These are phyloP conservation scores for Arothron firmamentum DNA, from an alignment of 2,113 vertebrate species.

Conservation along the genomic window DNA sequence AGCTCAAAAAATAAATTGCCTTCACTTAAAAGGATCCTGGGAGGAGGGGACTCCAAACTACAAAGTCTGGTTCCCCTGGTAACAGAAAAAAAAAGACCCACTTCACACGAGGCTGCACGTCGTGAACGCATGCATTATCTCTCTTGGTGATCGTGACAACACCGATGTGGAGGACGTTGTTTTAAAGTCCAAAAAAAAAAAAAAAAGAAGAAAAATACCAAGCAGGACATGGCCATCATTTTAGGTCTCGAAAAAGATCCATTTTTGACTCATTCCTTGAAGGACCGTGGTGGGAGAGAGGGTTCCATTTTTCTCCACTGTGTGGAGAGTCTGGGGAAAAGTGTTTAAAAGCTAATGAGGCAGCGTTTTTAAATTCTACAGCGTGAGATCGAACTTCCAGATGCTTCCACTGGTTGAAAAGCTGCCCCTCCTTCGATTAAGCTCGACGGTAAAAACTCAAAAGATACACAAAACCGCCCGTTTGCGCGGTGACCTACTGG, in stretches of 20 bases:
- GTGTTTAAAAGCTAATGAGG: constrained; percentile 3
- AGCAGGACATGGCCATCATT: background rate
- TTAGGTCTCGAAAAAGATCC: constrained; percentile 9
- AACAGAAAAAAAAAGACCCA: constrained; percentile 26
- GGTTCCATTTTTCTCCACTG: too few species aligned
- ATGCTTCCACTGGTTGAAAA: too few species aligned
- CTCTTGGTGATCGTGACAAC: constrained; percentile 30
- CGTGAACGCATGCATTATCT: constrained; percentile 21
- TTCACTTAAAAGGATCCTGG: constrained; percentile 4
- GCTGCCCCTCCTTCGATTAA: too few species aligned
- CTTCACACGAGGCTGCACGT: constrained; percentile 26
- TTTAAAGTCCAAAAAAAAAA: background rate
- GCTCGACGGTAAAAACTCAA: too few species aligned
- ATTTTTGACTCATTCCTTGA: background rate
- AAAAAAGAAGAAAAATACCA: background rate
- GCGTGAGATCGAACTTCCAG: too few species aligned
- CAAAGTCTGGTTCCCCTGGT: constrained; percentile 48
- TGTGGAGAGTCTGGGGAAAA: background rate
- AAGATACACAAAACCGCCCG: too few species aligned
- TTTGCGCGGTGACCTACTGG: constrained; percentile 74
- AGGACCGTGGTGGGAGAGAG: background rate
- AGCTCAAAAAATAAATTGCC: constrained; percentile 52
- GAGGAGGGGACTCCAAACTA: constrained; percentile 28
- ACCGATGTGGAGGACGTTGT: constrained; percentile 16
- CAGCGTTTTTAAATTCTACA: background rate